Evolutionary conservation across 2,888 invertebrate species (phyloP).

Genomic region (Troilus luridus): DNA sequence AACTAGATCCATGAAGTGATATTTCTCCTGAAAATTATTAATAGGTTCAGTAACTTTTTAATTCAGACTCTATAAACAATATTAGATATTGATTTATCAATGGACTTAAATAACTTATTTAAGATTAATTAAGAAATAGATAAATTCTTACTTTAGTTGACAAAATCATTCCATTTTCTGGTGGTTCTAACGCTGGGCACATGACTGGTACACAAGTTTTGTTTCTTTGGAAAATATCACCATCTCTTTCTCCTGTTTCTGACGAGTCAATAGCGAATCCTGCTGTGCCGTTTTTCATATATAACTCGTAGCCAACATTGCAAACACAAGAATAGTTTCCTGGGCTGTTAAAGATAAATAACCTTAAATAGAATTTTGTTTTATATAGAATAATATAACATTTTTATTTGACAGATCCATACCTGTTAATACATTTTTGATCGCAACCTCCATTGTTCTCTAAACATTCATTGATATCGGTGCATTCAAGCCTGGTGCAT

Average conservation of each 20-base stretch:
- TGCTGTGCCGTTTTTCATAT: slow-evolving; percentile 89
- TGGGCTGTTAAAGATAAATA: slow-evolving; percentile 72
- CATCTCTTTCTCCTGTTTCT: slow-evolving; percentile 90
- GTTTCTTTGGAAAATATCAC: slow-evolving; percentile 90
- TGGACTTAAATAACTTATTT: neutral
- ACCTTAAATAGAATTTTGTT: neutral
- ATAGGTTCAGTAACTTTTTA: neutral
- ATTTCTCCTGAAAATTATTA: slow-evolving; percentile 72
- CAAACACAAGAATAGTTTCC: slow-evolving; percentile 92
- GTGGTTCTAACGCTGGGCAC: slow-evolving; percentile 83
- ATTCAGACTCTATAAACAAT: neutral
- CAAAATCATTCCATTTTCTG: slow-evolving; percentile 88
- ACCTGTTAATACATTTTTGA: slow-evolving; percentile 84
- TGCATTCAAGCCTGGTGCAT: slow-evolving; percentile 89
- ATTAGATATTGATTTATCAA: neutral
- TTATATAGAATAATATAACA: slow-evolving; percentile 1
- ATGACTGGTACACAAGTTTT: slow-evolving; percentile 95
- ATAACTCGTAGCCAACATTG: slow-evolving; percentile 92
- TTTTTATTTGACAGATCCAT: neutral
- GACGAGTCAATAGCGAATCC: slow-evolving; percentile 84
- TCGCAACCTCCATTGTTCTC: slow-evolving; percentile 92
- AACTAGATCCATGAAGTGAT: slow-evolving; percentile 91
- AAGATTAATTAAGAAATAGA: neutral
- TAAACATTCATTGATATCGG: slow-evolving; percentile 90
- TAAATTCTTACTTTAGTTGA: slow-evolving; percentile 78